A percentile compares a stretch with the other conserved stretches of the same genome.
Conservation (phyloP, 2,888 invertebrate species). For the Herminia tarsipennalis region DNA sequence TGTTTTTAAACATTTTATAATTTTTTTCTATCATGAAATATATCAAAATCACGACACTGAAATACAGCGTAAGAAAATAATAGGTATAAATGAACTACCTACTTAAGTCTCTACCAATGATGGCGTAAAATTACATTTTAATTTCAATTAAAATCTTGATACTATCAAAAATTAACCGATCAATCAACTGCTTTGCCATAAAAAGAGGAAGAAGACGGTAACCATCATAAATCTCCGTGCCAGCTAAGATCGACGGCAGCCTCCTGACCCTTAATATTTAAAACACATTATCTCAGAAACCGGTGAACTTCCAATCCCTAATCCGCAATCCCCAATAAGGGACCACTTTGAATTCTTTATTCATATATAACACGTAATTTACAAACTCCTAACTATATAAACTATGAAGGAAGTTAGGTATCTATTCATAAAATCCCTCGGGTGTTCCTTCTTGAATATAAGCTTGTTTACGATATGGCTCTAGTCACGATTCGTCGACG, state of each 20-base stretch:
- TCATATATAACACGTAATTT: conserved; percentile 16
- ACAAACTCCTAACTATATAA: conserved; percentile 25
- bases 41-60: too few relatives aligned
- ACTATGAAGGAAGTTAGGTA: conserved; percentile 40
- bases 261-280: background rate
- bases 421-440: conserved; percentile 26
- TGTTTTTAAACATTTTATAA: too few relatives aligned
- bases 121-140: too few relatives aligned
- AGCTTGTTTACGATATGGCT: conserved; percentile 21
- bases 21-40: too few relatives aligned
- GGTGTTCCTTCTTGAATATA: conserved; percentile 22
- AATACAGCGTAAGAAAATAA: too few relatives aligned
- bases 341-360: background rate
- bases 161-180: too few relatives aligned
- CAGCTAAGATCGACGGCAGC: background rate
- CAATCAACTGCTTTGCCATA: too few relatives aligned
- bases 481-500: conserved; percentile 33
- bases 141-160: too few relatives aligned
- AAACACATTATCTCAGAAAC: background rate
- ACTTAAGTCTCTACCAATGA: too few relatives aligned
- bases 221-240: too few relatives aligned
- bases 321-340: background rate
- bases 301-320: conserved; percentile 1
- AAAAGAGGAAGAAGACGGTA: too few relatives aligned
- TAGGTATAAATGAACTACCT: too few relatives aligned